phyloP scores from a whole-genome alignment of 2,113 vertebrate genomes.

The Microtus oregoni region DNA sequence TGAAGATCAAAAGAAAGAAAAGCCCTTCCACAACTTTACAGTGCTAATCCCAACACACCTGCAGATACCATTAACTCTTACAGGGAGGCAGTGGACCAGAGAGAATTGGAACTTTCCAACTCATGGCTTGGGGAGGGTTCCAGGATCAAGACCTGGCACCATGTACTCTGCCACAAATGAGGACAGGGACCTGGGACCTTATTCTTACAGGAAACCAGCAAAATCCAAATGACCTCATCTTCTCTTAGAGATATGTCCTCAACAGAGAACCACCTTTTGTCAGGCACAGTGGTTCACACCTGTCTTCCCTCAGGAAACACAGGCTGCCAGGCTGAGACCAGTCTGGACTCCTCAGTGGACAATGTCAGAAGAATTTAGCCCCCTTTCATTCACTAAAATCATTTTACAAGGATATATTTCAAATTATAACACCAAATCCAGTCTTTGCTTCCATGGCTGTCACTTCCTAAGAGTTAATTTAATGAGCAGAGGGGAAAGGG shows the following conservation, averaged over 20 bases:
- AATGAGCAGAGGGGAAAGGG: neutral
- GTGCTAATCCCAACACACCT: slow-evolving; percentile 83
- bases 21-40: slow-evolving; percentile 79
- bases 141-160: neutral
- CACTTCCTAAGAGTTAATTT: slow-evolving; percentile 44
- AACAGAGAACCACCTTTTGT: neutral
- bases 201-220: slow-evolving; percentile 21
- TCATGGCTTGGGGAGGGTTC: neutral
- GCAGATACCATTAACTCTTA: slow-evolving; percentile 77
- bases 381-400: neutral
- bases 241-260: neutral
- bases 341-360: neutral
- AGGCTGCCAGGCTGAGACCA: neutral
- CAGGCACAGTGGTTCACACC: neutral
- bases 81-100: neutral
- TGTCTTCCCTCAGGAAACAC: neutral
- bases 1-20: slow-evolving; percentile 81
- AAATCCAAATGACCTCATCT: neutral
- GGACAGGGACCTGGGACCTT: neutral
- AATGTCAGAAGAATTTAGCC: neutral
- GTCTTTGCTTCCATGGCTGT: slow-evolving; percentile 32
- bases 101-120: neutral
- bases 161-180: neutral
- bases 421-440: neutral
- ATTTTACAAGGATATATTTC: neutral